phyloP scores from a whole-genome alignment of 2,888 invertebrate species.

The Drosophila algonquin region DNA sequence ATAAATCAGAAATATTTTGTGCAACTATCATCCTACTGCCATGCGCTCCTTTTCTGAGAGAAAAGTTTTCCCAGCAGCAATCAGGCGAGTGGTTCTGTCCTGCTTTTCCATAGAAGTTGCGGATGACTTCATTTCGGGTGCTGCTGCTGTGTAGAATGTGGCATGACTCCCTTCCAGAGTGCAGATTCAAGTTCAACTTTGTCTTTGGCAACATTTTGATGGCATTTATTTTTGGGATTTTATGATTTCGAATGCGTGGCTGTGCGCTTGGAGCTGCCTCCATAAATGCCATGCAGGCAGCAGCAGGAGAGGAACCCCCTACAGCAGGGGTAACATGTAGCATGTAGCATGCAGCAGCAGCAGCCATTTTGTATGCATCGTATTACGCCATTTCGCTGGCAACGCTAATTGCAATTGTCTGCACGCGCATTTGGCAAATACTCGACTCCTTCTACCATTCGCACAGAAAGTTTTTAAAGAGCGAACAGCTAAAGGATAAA shows the following conservation, averaged over 20 bases:
- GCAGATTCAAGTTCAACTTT: constrained; percentile 56
- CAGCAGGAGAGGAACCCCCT: not conserved
- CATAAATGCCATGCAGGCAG: constrained; percentile 48
- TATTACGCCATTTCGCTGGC: constrained; percentile 54
- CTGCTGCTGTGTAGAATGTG: constrained; percentile 41
- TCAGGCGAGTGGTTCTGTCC: constrained; percentile 51
- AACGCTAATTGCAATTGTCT: constrained; percentile 56
- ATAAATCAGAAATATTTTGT: constrained; percentile 14
- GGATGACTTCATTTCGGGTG: constrained; percentile 66
- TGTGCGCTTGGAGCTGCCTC: constrained; percentile 5
- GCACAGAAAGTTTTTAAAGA: constrained; percentile 29
- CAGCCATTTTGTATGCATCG: constrained; percentile 46
- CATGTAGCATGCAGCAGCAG: not conserved
- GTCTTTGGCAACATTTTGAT: constrained; percentile 66
- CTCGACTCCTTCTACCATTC: constrained; percentile 1
- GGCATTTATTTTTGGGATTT: constrained; percentile 75
- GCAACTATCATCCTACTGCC: not conserved
- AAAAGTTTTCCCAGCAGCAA: constrained; percentile 50
- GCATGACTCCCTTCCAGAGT: not conserved
- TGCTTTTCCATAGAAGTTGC: constrained; percentile 41
- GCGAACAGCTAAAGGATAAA: not conserved
- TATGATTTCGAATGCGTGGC: constrained; percentile 61
- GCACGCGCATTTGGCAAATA: constrained; percentile 45
- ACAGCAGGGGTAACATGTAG: not conserved
- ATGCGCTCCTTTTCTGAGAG: not conserved